A percentile compares a stretch with the other conserved stretches of the same genome.
phyloP scores from a whole-genome alignment of 2,113 vertebrate genomes.

The Heliornis fulica region DNA sequence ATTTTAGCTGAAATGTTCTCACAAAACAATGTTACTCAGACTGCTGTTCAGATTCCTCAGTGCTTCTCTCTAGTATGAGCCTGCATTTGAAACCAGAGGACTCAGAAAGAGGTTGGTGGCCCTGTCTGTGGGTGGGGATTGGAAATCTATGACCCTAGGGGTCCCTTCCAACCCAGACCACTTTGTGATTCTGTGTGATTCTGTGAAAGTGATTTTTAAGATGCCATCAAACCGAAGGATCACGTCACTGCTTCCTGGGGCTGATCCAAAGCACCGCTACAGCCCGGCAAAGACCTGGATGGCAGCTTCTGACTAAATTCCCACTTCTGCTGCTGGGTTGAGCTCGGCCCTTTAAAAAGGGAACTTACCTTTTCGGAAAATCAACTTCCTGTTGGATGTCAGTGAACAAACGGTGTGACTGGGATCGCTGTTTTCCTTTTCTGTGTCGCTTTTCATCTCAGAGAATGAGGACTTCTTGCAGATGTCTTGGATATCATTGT shows the following conservation, averaged over 20 bases:
- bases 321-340: background rate
- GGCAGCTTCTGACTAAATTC: background rate
- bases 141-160: too few species aligned
- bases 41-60: background rate
- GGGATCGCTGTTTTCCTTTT: conserved; percentile 55
- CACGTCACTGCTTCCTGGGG: background rate
- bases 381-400: conserved; percentile 64
- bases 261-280: background rate
- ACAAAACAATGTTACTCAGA: background rate
- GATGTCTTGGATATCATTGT: conserved; percentile 58
- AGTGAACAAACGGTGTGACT: conserved; percentile 63
- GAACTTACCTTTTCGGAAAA: conserved; percentile 69
- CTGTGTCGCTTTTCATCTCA: conserved; percentile 69
- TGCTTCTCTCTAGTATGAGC: background rate
- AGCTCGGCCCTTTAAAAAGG: background rate
- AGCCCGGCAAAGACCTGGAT: too few species aligned
- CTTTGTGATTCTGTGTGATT: too few species aligned
- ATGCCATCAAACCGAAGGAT: background rate
- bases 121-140: too few species aligned
- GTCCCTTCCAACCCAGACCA: too few species aligned
- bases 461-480: conserved; percentile 66
- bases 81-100: background rate
- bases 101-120: too few species aligned
- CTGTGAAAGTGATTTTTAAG: background rate
- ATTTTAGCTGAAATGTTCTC: background rate